Evolutionary conservation across 2,113 vertebrate species (phyloP).

Genomic region (Catharus minimus): DNA sequence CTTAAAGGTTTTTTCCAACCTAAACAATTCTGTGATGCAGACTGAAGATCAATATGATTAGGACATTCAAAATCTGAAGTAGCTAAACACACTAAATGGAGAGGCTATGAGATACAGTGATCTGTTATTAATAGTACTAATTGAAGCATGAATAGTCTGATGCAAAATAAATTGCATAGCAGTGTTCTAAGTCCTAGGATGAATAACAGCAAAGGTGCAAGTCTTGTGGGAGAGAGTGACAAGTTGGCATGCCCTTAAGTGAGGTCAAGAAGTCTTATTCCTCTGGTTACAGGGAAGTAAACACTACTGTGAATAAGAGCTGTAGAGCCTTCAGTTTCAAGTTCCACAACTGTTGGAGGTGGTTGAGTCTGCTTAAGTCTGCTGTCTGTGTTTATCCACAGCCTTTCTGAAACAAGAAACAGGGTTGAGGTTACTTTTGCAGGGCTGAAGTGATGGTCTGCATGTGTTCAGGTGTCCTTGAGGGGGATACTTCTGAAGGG

Average conservation of each 20-base stretch:
- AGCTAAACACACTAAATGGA: not conserved
- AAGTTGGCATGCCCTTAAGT: not conserved
- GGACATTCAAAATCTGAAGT: not conserved
- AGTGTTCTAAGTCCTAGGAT: not conserved
- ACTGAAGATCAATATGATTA: not conserved
- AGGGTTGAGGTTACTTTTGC: not conserved
- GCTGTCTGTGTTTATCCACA: not conserved
- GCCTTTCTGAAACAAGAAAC: not conserved
- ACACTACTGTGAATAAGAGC: not conserved
- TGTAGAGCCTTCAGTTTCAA: not conserved
- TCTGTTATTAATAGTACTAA: not conserved
- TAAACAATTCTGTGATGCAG: not conserved
- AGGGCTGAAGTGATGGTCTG: not conserved
- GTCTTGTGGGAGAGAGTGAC: not conserved
- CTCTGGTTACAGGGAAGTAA: not conserved
- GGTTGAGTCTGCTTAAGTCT: too few species aligned
- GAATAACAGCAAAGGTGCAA: not conserved
- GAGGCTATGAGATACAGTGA: not conserved
- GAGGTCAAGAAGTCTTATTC: not conserved
- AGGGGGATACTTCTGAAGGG: not conserved
- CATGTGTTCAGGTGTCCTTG: not conserved
- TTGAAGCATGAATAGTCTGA: not conserved
- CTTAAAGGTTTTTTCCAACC: not conserved
- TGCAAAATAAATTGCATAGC: not conserved
- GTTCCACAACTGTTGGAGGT: not conserved